phyloP scores from a whole-genome alignment of 1,140 invertebrate species.

The Penaeus japonicus region DNA sequence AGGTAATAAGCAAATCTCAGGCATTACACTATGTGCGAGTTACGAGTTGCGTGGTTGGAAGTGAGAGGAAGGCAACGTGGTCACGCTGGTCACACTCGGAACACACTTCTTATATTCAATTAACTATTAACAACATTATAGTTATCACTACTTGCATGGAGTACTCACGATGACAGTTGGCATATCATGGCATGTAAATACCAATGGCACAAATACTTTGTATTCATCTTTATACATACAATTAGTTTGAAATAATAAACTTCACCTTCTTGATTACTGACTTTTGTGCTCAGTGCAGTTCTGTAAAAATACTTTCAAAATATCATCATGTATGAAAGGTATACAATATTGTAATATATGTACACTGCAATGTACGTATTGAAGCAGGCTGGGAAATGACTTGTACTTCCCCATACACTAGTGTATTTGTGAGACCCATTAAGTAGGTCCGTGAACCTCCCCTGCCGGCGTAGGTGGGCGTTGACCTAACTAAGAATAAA shows the following conservation, averaged over 20 bases:
- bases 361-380: neutral
- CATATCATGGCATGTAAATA: slow-evolving; percentile 14
- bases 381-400: neutral
- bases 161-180: slow-evolving; percentile 26
- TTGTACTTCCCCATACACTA: too few species aligned
- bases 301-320: slow-evolving; percentile 9
- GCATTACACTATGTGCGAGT: neutral
- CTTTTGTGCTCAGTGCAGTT: too few species aligned
- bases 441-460: neutral
- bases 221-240: neutral
- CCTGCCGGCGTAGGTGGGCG: slow-evolving; percentile 18
- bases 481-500: slow-evolving; percentile 14
- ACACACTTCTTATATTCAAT: slow-evolving; percentile 23
- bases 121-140: slow-evolving; percentile 31
- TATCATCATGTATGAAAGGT: neutral
- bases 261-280: too few species aligned
- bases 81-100: slow-evolving; percentile 4
- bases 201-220: slow-evolving; percentile 26
- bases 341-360: neutral
- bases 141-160: slow-evolving; percentile 40
- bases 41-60: neutral
- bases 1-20: neutral
- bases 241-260: too few species aligned
- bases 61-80: slow-evolving; percentile 15
- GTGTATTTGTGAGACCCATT: neutral